These are phyloP conservation scores for Nezara viridula DNA, from an alignment of 2,888 invertebrate genomes.

Conservation along the genomic window DNA sequence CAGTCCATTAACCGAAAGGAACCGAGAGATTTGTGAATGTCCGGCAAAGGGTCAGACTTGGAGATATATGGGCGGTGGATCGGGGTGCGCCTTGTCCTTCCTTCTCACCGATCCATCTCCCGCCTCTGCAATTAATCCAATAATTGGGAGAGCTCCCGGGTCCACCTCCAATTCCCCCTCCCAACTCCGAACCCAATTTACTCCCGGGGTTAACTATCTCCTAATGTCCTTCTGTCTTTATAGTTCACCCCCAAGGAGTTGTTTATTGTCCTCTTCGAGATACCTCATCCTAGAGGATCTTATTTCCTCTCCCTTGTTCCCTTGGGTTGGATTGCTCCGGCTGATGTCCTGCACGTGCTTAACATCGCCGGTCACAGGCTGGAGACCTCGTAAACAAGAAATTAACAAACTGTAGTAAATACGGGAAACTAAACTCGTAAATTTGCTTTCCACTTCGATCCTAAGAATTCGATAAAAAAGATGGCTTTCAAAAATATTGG, in stretches of 20 bases:
- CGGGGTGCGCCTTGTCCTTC: constrained; percentile 38
- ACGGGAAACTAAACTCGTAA: too few relatives aligned
- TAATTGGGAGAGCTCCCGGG: constrained; percentile 47
- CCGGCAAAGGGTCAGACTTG: constrained; percentile 47
- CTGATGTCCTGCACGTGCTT: constrained; percentile 15
- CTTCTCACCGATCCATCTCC: constrained; percentile 52
- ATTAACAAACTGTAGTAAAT: neutral
- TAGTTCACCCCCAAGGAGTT: constrained; percentile 57
- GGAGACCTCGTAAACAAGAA: neutral
- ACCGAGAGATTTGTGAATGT: constrained; percentile 57
- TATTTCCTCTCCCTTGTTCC: constrained; percentile 37
- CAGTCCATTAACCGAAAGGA: constrained; percentile 56
- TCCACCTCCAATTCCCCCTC: constrained; percentile 46
- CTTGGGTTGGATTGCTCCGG: constrained; percentile 4
- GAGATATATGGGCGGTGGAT: constrained; percentile 41
- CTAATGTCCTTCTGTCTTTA: constrained; percentile 57
- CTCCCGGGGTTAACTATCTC: constrained; percentile 57
- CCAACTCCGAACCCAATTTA: constrained; percentile 55
- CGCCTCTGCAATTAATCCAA: constrained; percentile 54
- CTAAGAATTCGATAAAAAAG: too few relatives aligned
- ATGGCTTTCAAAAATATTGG: too few relatives aligned
- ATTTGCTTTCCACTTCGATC: too few relatives aligned
- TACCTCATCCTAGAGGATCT: constrained; percentile 33
- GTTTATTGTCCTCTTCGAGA: constrained; percentile 47
- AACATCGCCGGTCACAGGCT: neutral